Evolutionary conservation across 2,113 vertebrate species (phyloP), one percentile per base, ranked within the genome.

Genomic region (Cromileptes altivelis): DNA sequence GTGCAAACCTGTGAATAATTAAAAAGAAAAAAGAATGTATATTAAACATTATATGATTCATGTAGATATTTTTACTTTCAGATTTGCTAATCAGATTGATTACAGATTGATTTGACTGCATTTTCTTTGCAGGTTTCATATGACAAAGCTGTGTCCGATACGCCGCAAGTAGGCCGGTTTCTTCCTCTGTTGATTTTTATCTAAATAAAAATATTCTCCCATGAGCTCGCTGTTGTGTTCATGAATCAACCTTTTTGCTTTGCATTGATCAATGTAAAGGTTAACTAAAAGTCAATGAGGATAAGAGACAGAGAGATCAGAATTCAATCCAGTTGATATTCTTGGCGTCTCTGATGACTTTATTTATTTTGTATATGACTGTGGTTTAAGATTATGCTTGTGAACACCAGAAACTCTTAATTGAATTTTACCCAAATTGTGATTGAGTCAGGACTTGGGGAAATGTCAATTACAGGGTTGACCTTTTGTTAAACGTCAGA

Each of bases 1-100:
- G 95, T 95, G 94, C 95, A 95, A 96, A 93, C 76, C 61, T 93
- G 85, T 94, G 89, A 87, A 89, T 86, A 82, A 47, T 47, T 45
- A 73, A 74, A 37, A 52, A 27, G 84, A 74, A 84, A 85, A 74
- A 90, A 78, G 50, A 90, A 89, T 92, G 74, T 94, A 79, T 89
- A 83, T 82, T 70, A 64, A 90, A 85, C 60, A 64, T 58, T 63
- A 40, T 53, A 62, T 76, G 58, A 86, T 75, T 87, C 50, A 52
- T 92, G 75, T 85, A 91, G 80, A 89, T 86, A 87, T 81, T 89
- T 92, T 75, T 86, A 75, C 57, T 71, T 78, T 78, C 11, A 72
- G 42, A 78, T 60, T 52, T 86, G 57, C 86, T 81, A 25, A 73
- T 88, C 69, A 58, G 69, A 75, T 84, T 87, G 71, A 82, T 80